A percentile compares a stretch with the other conserved stretches of the same genome.
Evolutionary conservation across 1,140 invertebrate species (phyloP).

Genomic region (Lordiphosa mommai): DNA sequence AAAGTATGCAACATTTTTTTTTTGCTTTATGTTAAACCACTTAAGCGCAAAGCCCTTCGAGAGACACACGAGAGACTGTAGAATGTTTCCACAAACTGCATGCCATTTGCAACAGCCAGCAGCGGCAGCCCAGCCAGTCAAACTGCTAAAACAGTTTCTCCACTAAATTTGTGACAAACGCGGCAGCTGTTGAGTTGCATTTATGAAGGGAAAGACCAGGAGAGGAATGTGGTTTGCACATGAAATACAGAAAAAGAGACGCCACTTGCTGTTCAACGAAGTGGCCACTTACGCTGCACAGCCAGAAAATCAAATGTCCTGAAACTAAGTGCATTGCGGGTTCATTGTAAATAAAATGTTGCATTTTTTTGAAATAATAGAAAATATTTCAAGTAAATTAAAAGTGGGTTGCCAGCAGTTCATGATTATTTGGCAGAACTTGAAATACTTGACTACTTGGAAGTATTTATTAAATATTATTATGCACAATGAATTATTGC

Average conservation of each 20-base stretch:
- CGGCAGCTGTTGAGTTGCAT: conserved; percentile 43
- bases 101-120: conserved; percentile 30
- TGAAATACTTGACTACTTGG: no score
- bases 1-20: conserved; percentile 57
- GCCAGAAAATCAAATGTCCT: neutral
- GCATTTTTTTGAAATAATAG: no score
- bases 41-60: conserved; percentile 40
- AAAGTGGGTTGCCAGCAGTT: no score
- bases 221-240: conserved; percentile 35
- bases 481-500: no score
- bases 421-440: no score
- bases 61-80: neutral
- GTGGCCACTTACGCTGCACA: conserved; percentile 27
- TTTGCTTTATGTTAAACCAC: conserved; percentile 27
- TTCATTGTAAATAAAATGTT: neutral
- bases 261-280: conserved; percentile 31
- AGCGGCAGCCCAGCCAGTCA: conserved; percentile 1
- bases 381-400: no score
- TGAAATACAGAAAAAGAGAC: conserved; percentile 46
- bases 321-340: neutral
- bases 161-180: conserved; percentile 61
- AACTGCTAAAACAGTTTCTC: conserved; percentile 22
- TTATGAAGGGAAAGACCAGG: conserved; percentile 7
- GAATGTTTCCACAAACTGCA: conserved; percentile 40
- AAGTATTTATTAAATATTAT: no score